phyloP scores from a whole-genome alignment of 2,113 vertebrate species.

The Stegostoma tigrinum region DNA sequence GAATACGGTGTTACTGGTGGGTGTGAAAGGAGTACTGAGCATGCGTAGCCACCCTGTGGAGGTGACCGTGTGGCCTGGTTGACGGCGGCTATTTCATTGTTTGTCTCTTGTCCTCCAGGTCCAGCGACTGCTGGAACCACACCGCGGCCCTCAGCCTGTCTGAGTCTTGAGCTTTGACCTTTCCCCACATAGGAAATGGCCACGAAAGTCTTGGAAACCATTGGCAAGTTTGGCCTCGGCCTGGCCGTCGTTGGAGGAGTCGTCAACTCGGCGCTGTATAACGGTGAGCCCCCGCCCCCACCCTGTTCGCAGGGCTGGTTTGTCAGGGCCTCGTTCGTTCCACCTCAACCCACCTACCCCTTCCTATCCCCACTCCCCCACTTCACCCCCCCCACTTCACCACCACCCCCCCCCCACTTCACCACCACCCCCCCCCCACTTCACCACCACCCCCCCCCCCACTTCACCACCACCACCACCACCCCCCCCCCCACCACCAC shows the following conservation, averaged over 20 bases:
- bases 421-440: too few species aligned
- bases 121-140: not conserved
- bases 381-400: too few species aligned
- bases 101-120: not conserved
- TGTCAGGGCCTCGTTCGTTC: too few species aligned
- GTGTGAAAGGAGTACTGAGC: not conserved
- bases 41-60: not conserved
- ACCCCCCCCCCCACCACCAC: not conserved
- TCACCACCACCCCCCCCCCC: not conserved
- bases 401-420: too few species aligned
- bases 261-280: slow-evolving; percentile 89
- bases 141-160: too few species aligned
- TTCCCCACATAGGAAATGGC: not conserved
- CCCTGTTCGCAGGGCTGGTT: too few species aligned
- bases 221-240: slow-evolving; percentile 88
- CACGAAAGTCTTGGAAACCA: slow-evolving; percentile 79
- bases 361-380: too few species aligned
- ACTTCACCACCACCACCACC: not conserved
- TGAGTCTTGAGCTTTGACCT: too few species aligned
- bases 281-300: slow-evolving; percentile 61
- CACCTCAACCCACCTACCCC: too few species aligned
- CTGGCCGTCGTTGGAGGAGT: slow-evolving; percentile 80
- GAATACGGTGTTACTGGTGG: not conserved
- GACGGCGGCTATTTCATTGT: too few species aligned
- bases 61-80: slow-evolving; percentile 14